Evolutionary conservation across 2,113 vertebrate species (phyloP), one percentile per base, ranked within the genome.

Genomic region (Parus major): DNA sequence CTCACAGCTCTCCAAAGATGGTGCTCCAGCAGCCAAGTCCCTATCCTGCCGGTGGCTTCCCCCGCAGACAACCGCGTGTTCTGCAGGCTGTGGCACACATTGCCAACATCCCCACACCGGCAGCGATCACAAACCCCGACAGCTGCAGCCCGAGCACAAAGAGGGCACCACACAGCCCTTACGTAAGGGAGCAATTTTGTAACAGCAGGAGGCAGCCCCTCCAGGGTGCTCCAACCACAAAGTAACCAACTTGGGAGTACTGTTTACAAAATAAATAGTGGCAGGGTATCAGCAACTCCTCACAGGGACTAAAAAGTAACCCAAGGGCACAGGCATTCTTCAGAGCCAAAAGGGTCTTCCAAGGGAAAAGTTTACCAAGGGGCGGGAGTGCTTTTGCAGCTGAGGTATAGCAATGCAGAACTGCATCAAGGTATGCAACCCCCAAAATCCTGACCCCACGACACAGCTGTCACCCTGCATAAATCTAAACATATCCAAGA

Each of bases 131-230:
- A 87, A 90, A 88, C 52, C 46, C 91, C 2, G 70, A 97, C 97
- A 98, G 98, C 98, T 98, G 97, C 86, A 22, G 82, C 65, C 41
- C 9, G 2, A 13, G 41, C 73, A 57, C 60, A 12, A 47, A 42
- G 71, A 9, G 50, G 75, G 59, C 72, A 85, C 63, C 31, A 0
- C 33, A 1, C 72, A 10, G 8, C 65, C 56, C 76, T 93, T 55
- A 52, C 3, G 2, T 93, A 77, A 92, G 75, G 52, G 29, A 22
- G 64, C 6, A 1, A 17, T 68, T 76, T 44, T 9, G 0, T 16
- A 77, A 65, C 68, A 47, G 78, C 82, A 4, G 16, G 0, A 44
- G 59, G 57, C 53, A 25, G 7, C 23, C 36, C 2, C 19, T 0
- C 77, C 12, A 18, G 21, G 20, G 5, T 84, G 69, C 41, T 52